phyloP scores from a whole-genome alignment of 2,888 invertebrate genomes.

The Diploptera punctata region DNA sequence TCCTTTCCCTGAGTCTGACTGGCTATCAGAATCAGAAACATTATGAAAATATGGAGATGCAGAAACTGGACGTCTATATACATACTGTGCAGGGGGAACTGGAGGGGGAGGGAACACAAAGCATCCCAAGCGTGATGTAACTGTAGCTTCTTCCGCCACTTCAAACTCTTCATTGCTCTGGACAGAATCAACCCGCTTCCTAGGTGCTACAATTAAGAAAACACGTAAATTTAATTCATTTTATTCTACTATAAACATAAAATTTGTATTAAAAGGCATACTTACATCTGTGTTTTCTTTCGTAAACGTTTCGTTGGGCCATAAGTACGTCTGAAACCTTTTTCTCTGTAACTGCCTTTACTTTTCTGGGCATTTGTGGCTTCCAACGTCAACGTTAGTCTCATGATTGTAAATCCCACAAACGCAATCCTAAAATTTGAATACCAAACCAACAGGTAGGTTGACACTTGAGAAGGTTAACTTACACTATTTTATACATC shows the following conservation, averaged over 20 bases:
- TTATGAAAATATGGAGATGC: slow-evolving; percentile 15
- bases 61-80: slow-evolving; percentile 11
- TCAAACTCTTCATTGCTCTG: slow-evolving; percentile 6
- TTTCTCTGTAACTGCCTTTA: neutral
- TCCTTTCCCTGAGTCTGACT: slow-evolving; percentile 32
- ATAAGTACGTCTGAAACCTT: neutral
- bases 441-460: neutral
- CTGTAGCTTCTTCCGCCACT: neutral
- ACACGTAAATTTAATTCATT: too few species aligned
- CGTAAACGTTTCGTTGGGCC: slow-evolving; percentile 21
- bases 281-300: slow-evolving; percentile 18
- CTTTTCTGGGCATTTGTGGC: neutral
- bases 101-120: slow-evolving; percentile 20
- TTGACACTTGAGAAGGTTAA: neutral
- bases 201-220: neutral
- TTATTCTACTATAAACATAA: too few species aligned
- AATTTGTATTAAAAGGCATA: neutral
- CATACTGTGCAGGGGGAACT: neutral
- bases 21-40: slow-evolving; percentile 39
- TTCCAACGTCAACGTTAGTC: neutral
- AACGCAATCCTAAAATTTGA: neutral
- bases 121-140: neutral
- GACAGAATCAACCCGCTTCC: slow-evolving; percentile 7
- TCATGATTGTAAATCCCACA: slow-evolving; percentile 11
- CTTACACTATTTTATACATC: neutral